Evolutionary conservation across 2,888 invertebrate genomes (phyloP), one percentile per base, ranked within the genome.

Genomic region (Clusia tigrina): DNA sequence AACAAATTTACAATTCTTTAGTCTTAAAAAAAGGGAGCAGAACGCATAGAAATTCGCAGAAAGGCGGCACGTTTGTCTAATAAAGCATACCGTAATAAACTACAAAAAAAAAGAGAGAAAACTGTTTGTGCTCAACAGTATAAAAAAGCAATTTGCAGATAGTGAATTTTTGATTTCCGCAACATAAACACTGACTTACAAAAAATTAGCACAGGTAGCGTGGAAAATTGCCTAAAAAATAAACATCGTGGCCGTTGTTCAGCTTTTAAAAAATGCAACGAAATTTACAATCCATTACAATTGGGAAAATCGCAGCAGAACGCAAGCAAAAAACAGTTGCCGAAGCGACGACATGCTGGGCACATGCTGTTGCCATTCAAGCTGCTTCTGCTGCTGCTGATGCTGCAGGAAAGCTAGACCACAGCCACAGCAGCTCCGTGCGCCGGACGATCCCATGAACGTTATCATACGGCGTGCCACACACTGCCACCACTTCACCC

Each of bases 171-270:
- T 78, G 74, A 78, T 77, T 74, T 77, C 71, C 74, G 69, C 71
- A 77, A 77, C 77, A 74, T 74, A 77, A 77, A 77, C 76, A 76
- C 71, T 65, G 69, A 67, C 71, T 65, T 65, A 69, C 66, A 70
- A 76, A 67, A 75, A 79, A 79, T 78, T 71, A 58, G 69, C 70
- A 80, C 79, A 79, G 78, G 78, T 79, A 79, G 77, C 79, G 70
- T 77, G 71, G 59, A 76, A 73, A 76, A 77, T 77, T 71, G 64
- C 56, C 65, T 67, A 74, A 74, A 77, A 69, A 74, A 68, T 65
- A 59, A 62, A 48, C 38, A 53, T 12, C 37, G 52, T n/a, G n/a
- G n/a, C n/a, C n/a, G n/a, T n/a, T n/a, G n/a, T n/a, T 18, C 64
- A 48, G 65, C 24, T 58, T 64, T 54, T 54, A 25, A 59, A 63